Conservation (phyloP, 2,797 vertebrate genomes). For the Zenarchopterus dispar region DNA sequence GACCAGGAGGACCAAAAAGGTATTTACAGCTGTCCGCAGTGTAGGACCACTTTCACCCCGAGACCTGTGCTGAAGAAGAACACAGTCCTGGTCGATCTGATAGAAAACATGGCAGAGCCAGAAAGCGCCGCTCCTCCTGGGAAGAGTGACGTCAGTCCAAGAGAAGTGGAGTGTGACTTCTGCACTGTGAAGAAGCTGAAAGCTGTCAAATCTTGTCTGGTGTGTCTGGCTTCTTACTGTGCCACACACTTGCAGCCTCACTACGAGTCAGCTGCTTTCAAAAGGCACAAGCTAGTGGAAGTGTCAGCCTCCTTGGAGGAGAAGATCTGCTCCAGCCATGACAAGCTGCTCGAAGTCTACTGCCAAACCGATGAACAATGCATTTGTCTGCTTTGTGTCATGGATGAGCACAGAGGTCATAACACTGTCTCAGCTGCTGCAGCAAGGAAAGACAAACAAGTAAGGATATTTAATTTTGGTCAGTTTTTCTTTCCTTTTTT, state of each 20-base stretch:
- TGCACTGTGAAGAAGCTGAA: conserved; percentile 78
- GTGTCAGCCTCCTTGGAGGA: conserved; percentile 75
- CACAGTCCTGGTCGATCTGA: conserved; percentile 65
- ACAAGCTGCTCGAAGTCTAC: conserved; percentile 87
- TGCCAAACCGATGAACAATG: conserved; percentile 82
- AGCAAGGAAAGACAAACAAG: conserved; percentile 82
- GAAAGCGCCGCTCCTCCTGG: not conserved
- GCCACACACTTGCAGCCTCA: conserved; percentile 86
- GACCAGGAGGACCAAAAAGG: conserved; percentile 58
- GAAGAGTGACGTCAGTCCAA: conserved; percentile 6
- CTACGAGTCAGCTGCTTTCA: conserved; percentile 85
- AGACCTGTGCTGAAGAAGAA: conserved; percentile 71
- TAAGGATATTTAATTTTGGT: conserved; percentile 41
- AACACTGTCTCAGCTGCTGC: conserved; percentile 67
- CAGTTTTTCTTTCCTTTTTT: not conserved
- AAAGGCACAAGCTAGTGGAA: conserved; percentile 83
- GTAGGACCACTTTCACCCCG: conserved; percentile 60
- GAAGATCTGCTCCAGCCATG: conserved; percentile 85
- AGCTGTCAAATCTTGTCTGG: conserved; percentile 87
- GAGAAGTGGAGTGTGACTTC: conserved; percentile 83
- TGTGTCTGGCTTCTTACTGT: conserved; percentile 92
- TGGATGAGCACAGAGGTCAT: conserved; percentile 84
- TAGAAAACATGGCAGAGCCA: conserved; percentile 33
- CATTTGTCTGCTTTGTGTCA: conserved; percentile 88
- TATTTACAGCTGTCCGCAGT: conserved; percentile 72